Evolutionary conservation across 2,113 vertebrate genomes (phyloP).

Genomic region (Speoplatyrhinus poulsoni): DNA sequence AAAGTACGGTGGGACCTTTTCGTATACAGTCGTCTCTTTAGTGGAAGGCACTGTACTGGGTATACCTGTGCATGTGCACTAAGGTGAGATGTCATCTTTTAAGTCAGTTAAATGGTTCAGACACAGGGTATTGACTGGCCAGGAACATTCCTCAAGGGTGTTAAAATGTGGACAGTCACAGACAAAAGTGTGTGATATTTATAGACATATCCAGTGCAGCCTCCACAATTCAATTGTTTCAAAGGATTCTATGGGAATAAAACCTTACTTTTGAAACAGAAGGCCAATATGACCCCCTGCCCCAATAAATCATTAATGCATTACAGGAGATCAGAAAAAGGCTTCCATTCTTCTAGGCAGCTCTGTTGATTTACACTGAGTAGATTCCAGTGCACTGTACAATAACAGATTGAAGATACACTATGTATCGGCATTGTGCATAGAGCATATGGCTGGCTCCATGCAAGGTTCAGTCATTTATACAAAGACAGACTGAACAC

Average conservation of each 20-base stretch:
- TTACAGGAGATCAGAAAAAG: conserved; percentile 24
- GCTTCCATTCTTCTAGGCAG: background rate
- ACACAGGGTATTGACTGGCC: conserved; percentile 44
- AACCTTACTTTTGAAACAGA: conserved; percentile 6
- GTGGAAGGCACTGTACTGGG: conserved; percentile 6
- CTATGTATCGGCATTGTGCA: too few species aligned
- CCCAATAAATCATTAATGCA: conserved; percentile 36
- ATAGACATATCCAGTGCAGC: conserved; percentile 29
- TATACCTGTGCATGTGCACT: conserved; percentile 21
- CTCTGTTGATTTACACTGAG: conserved; percentile 2
- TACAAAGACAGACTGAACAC: too few species aligned
- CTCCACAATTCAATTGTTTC: conserved; percentile 21
- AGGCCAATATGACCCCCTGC: conserved; percentile 28
- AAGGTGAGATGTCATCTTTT: conserved; percentile 52
- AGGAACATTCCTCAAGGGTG: conserved; percentile 47
- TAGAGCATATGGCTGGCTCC: too few species aligned
- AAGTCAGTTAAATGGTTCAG: conserved; percentile 60
- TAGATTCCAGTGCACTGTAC: background rate
- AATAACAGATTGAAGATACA: conserved; percentile 8
- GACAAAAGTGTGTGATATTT: conserved; percentile 50
- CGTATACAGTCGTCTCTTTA: too few species aligned
- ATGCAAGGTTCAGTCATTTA: too few species aligned
- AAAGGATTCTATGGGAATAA: conserved; percentile 27
- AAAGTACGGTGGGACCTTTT: too few species aligned
- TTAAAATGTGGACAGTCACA: conserved; percentile 42